Percentiles rank a stretch among this genome's conserved stretches.
phyloP scores from a whole-genome alignment of 2,113 vertebrate species.

The Silurus asotus region DNA sequence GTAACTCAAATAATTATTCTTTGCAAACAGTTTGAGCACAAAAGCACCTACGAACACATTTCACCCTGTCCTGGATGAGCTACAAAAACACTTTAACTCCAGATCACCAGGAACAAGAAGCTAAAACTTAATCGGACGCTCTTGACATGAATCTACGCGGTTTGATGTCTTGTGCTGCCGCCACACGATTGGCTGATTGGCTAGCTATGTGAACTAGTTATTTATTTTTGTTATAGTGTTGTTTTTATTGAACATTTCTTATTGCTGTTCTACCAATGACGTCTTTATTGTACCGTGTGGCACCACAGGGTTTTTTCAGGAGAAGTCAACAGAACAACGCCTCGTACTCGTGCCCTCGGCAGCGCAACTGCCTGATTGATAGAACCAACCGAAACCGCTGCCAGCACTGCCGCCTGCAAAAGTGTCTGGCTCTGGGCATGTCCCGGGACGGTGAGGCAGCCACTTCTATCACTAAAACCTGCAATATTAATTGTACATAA shows the following conservation, averaged over 20 bases:
- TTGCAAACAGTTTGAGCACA: background rate
- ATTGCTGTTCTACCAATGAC: background rate
- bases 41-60: background rate
- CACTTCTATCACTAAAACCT: background rate
- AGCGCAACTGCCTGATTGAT: constrained; percentile 99
- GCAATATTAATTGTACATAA: background rate
- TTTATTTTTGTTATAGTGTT: background rate
- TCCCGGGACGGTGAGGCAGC: constrained; percentile 89
- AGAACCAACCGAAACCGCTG: constrained; percentile 99
- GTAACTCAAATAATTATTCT: background rate
- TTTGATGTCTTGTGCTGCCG: background rate
- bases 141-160: background rate
- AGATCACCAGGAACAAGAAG: background rate
- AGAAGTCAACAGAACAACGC: constrained; percentile 99
- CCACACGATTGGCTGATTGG: background rate
- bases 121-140: background rate
- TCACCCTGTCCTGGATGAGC: background rate
- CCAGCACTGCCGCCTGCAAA: constrained; percentile 98
- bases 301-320: constrained; percentile 91
- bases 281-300: constrained; percentile 15
- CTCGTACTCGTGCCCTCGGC: constrained; percentile 95
- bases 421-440: constrained; percentile 99
- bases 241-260: background rate
- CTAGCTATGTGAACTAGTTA: background rate
- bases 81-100: background rate